These are phyloP conservation scores for Bombus pyrosoma DNA, from an alignment of 1,140 invertebrate species.

Conservation along the genomic window DNA sequence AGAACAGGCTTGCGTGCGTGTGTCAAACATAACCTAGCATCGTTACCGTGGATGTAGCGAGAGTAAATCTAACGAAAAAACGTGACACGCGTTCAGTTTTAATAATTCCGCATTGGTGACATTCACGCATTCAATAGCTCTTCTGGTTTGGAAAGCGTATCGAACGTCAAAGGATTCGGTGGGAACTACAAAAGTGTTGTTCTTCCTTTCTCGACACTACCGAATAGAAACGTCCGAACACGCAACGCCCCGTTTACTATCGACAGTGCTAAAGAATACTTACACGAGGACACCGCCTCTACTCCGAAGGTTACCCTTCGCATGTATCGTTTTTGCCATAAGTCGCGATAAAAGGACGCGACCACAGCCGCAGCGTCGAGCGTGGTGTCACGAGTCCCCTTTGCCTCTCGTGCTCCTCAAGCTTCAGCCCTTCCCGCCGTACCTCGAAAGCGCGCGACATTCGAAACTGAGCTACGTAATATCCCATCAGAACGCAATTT, in stretches of 20 bases:
- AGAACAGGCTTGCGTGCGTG: slow-evolving; percentile 54
- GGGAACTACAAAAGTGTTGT: not conserved
- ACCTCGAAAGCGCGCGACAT: slow-evolving; percentile 23
- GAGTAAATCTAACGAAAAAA: not conserved
- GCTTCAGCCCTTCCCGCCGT: slow-evolving; percentile 33
- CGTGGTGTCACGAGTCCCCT: slow-evolving; percentile 25
- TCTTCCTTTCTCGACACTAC: not conserved
- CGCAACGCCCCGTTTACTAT: slow-evolving; percentile 16
- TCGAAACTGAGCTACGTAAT: not conserved
- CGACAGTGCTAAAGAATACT: not conserved
- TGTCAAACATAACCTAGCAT: slow-evolving; percentile 64
- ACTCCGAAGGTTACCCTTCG: not conserved
- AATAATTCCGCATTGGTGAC: no score
- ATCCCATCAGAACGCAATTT: not conserved
- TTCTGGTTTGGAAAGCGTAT: not conserved
- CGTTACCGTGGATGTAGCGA: slow-evolving; percentile 16
- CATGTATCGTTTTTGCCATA: slow-evolving; percentile 11
- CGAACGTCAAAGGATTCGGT: not conserved
- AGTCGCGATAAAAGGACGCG: slow-evolving; percentile 44
- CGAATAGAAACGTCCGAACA: not conserved
- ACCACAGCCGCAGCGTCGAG: slow-evolving; percentile 4
- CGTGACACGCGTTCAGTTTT: not conserved
- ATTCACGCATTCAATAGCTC: not conserved
- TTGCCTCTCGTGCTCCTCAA: not conserved
- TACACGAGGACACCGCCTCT: slow-evolving; percentile 9